A percentile compares a stretch with the other conserved stretches of the same genome.
phyloP scores from a whole-genome alignment of 1,140 invertebrate genomes.

The Papilio polyxenes region DNA sequence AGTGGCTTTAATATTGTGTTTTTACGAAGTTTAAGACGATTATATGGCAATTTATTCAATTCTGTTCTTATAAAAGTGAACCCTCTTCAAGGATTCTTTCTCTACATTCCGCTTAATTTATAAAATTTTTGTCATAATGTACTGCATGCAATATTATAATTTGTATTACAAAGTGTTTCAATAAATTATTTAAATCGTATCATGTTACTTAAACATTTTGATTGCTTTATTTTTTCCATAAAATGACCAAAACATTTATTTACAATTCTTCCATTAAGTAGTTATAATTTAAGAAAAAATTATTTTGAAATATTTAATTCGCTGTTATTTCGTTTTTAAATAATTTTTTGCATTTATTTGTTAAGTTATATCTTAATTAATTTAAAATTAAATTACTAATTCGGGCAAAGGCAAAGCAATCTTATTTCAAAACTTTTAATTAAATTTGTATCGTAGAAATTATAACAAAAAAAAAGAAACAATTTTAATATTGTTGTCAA shows the following conservation, averaged over 20 bases:
- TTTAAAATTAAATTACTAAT: neutral
- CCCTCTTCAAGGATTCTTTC: neutral
- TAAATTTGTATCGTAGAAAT: neutral
- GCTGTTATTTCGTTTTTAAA: neutral
- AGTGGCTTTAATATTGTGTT: conserved; percentile 36
- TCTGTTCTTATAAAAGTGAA: conserved; percentile 10
- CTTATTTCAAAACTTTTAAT: neutral
- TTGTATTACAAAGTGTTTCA: no score
- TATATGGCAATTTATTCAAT: conserved; percentile 24
- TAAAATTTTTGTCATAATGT: no score
- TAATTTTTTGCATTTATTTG: neutral
- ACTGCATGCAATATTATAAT: no score
- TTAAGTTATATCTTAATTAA: neutral
- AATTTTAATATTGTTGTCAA: no score
- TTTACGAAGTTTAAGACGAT: conserved; percentile 10
- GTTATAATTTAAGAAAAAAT: neutral
- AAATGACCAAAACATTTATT: neutral
- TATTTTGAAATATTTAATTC: neutral
- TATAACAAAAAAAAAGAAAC: no score
- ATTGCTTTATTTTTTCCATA: neutral
- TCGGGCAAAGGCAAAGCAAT: neutral
- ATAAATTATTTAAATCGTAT: no score
- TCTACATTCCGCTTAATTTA: no score
- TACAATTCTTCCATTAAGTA: neutral
- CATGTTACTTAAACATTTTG: neutral